phyloP scores from a whole-genome alignment of 2,797 vertebrate genomes.

The Xiphorhynchus erythropygius region DNA sequence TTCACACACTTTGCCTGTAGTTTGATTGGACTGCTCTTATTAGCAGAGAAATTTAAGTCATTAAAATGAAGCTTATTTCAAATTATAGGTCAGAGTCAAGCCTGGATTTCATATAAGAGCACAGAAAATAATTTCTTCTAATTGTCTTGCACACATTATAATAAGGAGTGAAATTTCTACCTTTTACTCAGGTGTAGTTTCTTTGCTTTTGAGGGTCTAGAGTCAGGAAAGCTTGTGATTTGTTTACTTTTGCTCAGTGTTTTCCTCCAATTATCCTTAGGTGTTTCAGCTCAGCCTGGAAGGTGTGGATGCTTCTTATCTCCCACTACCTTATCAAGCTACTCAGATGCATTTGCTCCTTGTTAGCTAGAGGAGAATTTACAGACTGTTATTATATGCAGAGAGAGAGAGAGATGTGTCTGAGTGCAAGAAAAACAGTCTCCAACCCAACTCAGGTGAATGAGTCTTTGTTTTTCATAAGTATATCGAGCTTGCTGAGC shows the following conservation, averaged over 20 bases:
- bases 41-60: constrained; percentile 45
- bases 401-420: not conserved
- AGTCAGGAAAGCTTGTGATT: not conserved
- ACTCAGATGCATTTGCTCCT: not conserved
- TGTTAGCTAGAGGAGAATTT: constrained; percentile 1
- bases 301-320: not conserved
- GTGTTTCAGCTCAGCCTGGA: not conserved
- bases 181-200: not conserved
- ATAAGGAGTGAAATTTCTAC: not conserved
- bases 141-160: not conserved
- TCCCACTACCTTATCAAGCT: constrained; percentile 13
- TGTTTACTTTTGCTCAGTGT: not conserved
- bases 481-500: not conserved
- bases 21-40: constrained; percentile 47
- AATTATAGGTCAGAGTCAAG: constrained; percentile 37
- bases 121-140: not conserved
- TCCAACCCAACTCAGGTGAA: not conserved
- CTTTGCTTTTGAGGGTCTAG: not conserved
- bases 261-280: not conserved
- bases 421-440: not conserved
- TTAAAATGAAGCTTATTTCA: constrained; percentile 44
- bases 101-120: not conserved
- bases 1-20: not conserved
- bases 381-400: not conserved
- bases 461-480: not conserved